Percentiles rank a stretch among this genome's conserved stretches.
These are phyloP conservation scores for Hippoglossus hippoglossus DNA, from an alignment of 2,797 vertebrate genomes.

Conservation along the genomic window DNA sequence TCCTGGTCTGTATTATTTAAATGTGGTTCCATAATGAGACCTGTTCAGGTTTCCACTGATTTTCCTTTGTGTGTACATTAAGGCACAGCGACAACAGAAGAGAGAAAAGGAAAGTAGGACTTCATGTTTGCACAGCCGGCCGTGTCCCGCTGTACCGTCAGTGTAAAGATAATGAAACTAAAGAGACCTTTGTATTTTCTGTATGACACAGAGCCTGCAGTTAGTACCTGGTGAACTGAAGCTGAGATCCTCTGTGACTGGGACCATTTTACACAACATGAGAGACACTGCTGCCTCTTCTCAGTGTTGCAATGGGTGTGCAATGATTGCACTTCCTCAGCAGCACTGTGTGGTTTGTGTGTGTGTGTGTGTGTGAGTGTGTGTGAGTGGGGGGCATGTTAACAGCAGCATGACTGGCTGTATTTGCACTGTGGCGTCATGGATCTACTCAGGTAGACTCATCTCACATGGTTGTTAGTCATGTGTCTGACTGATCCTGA, in stretches of 20 bases:
- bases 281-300: slow-evolving; percentile 17
- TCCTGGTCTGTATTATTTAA: too few species aligned
- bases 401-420: not conserved
- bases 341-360: slow-evolving; percentile 14
- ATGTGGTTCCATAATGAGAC: not conserved
- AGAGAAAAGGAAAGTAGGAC: not conserved
- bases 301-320: slow-evolving; percentile 39
- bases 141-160: not conserved
- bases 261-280: not conserved
- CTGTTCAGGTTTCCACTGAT: slow-evolving; percentile 8
- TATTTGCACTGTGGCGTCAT: not conserved
- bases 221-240: slow-evolving; percentile 14
- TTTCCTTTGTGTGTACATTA: not conserved
- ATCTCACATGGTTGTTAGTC: not conserved
- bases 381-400: not conserved
- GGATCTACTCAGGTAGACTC: not conserved
- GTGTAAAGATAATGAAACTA: not conserved
- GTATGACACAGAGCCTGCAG: not conserved
- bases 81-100: slow-evolving; percentile 9
- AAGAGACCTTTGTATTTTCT: not conserved
- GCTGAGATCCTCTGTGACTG: not conserved
- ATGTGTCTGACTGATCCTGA: fast-evolving
- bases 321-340: slow-evolving; percentile 35
- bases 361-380: not conserved
- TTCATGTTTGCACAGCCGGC: slow-evolving; percentile 41